phyloP scores from a whole-genome alignment of 1,140 invertebrate species.

The Trichonephila inaurata region DNA sequence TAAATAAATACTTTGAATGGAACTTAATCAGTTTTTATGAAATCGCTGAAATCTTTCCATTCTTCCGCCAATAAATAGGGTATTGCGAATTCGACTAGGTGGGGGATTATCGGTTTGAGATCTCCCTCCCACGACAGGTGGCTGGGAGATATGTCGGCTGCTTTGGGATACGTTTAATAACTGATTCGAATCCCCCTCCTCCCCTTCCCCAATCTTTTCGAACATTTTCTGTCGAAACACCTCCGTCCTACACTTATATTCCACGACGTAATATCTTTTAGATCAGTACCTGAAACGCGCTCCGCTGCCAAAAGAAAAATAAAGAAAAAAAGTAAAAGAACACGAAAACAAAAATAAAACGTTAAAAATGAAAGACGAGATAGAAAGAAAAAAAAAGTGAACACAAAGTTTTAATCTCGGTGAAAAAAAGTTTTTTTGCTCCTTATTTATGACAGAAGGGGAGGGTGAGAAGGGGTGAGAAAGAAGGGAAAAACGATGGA shows the following conservation, averaged over 20 bases:
- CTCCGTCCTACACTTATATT: not conserved
- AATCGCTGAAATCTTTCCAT: too few relatives aligned
- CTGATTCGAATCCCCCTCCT: not conserved
- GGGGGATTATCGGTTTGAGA: not conserved
- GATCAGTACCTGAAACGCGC: not conserved
- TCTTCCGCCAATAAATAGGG: too few relatives aligned
- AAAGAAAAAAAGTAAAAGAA: not conserved
- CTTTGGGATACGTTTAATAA: not conserved
- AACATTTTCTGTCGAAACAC: constrained; percentile 21
- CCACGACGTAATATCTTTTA: constrained; percentile 43
- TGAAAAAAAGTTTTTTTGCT: not conserved
- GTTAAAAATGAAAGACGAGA: not conserved
- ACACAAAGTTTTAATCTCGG: constrained; percentile 60
- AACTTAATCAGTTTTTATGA: too few relatives aligned
- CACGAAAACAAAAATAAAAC: not conserved
- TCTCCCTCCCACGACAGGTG: not conserved
- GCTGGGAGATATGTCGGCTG: not conserved
- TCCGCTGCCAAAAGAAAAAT: not conserved
- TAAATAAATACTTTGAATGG: too few relatives aligned
- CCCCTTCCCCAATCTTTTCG: not conserved
- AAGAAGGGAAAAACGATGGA: not conserved
- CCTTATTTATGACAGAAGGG: constrained; percentile 42
- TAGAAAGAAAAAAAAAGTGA: not conserved
- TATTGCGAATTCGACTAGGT: too few relatives aligned
- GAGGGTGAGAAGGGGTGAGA: not conserved